These are phyloP conservation scores for Xiphophorus hellerii DNA, from an alignment of 2,113 vertebrate genomes.

Conservation along the genomic window DNA sequence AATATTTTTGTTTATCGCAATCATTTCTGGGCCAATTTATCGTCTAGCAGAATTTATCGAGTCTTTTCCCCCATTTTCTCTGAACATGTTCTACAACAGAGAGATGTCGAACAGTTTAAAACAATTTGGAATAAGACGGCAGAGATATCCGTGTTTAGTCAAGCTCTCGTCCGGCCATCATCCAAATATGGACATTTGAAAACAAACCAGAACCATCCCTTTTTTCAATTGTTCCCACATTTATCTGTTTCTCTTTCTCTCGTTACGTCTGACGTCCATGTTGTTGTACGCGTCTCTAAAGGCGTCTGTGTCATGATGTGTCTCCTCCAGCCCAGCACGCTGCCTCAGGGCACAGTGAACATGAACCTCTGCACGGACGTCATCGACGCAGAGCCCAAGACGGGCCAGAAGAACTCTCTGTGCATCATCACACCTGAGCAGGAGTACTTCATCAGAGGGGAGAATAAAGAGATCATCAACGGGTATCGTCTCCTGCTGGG, in stretches of 20 bases:
- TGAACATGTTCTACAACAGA: slow-evolving; percentile 17
- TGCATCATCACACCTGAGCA: slow-evolving; percentile 84
- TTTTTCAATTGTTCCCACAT: not conserved
- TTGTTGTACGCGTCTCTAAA: not conserved
- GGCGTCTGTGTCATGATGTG: slow-evolving; percentile 12
- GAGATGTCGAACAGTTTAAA: slow-evolving; percentile 30
- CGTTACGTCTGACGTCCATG: not conserved
- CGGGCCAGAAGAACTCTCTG: slow-evolving; percentile 84
- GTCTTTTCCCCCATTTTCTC: slow-evolving; percentile 26
- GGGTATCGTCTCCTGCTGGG: slow-evolving; percentile 66
- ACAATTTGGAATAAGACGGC: slow-evolving; percentile 25
- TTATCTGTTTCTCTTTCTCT: not conserved
- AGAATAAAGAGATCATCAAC: slow-evolving; percentile 85
- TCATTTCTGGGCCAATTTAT: no score
- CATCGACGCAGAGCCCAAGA: slow-evolving; percentile 83
- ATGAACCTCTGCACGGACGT: slow-evolving; percentile 85
- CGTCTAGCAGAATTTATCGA: no score
- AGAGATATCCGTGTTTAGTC: slow-evolving; percentile 41
- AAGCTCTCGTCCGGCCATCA: not conserved
- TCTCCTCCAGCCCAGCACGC: slow-evolving; percentile 79
- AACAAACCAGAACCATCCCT: slow-evolving; percentile 6
- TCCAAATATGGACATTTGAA: slow-evolving; percentile 16
- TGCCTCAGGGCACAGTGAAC: slow-evolving; percentile 85
- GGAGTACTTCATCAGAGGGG: slow-evolving; percentile 85
- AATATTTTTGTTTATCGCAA: no score